Conservation (phyloP, 1,140 invertebrate genomes). For the Periplaneta americana region DNA sequence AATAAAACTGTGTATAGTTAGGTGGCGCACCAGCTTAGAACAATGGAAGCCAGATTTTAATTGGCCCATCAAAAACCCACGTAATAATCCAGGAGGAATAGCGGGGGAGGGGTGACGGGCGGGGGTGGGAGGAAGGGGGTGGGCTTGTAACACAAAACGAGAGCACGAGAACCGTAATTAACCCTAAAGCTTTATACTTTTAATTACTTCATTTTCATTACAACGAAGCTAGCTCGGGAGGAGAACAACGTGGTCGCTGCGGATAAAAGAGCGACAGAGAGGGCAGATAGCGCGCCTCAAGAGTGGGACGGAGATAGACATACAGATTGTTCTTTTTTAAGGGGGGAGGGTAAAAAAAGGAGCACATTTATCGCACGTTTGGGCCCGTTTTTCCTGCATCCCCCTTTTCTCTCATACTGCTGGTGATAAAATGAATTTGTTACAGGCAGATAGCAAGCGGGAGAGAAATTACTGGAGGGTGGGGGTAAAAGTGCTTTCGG, state of each 20-base stretch:
- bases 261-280: background rate
- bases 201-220: slow-evolving; percentile 12
- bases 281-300: background rate
- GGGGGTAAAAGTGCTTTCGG: background rate
- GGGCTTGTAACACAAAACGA: slow-evolving; percentile 1
- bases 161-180: slow-evolving; percentile 5
- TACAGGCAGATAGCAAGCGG: slow-evolving; percentile 1
- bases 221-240: background rate
- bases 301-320: background rate
- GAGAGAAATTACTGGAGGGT: background rate
- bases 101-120: background rate
- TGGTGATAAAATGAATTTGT: slow-evolving; percentile 11
- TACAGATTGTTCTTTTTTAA: background rate
- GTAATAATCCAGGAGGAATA: background rate
- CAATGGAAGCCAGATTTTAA: background rate
- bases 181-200: slow-evolving; percentile 10
- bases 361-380: background rate
- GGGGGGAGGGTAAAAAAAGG: background rate
- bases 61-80: background rate
- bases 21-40: background rate
- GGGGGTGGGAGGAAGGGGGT: background rate
- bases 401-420: background rate
- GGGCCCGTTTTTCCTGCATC: background rate
- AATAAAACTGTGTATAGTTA: background rate
- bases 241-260: background rate